Base-by-base conservation (phyloP, 2,797 vertebrate species). In the Botia kubotai region DNA sequence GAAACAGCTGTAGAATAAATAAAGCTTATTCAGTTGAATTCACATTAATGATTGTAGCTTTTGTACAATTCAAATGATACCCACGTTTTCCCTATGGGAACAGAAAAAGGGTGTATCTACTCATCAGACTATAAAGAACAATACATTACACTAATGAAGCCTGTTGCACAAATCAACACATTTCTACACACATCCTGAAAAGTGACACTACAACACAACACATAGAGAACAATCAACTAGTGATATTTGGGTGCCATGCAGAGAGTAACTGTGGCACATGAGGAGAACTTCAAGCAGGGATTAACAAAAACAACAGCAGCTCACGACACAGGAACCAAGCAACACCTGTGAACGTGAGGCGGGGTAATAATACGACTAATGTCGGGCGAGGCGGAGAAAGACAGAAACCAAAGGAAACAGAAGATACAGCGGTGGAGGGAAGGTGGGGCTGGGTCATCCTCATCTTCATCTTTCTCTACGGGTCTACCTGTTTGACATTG, bases 401-500 rank as follows among this genome's bases (percentile, higher is more conserved):
- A 83, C 39, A 80, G 80, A 84, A 72, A 68, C 26, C 57, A 14
- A 67, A 26, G 77, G 33, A 58, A 33, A 16, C 23, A 26, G 23
- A 26, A 26, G 23, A 26, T 26, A 68, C 77, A 58, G 73, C 29
- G 77, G 70, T 80, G 36, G 78, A 83, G 70, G 82, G 87, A 72
- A 84, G 87, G 86, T 84, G 75, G 71, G 85, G 83, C 84, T 87
- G 77, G 67, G 85, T 85, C 77, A 88, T 89, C 86, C 87, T 73
- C 76, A 81, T 83, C 36, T 66, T 73, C 76, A 81, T 83, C 36
- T 66, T 80, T 87, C 88, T 87, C 86, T 33, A 33, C 4, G 33
- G 4, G 33, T 33, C 33, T 58, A 97, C 96, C 96, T 97, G 97
- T 95, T 98, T 97, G 86, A 98, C 97, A 92, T 97, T 98, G 95